These are phyloP conservation scores for Cryptophagus acutangulus DNA, from an alignment of 2,888 invertebrate genomes.

Conservation along the genomic window DNA sequence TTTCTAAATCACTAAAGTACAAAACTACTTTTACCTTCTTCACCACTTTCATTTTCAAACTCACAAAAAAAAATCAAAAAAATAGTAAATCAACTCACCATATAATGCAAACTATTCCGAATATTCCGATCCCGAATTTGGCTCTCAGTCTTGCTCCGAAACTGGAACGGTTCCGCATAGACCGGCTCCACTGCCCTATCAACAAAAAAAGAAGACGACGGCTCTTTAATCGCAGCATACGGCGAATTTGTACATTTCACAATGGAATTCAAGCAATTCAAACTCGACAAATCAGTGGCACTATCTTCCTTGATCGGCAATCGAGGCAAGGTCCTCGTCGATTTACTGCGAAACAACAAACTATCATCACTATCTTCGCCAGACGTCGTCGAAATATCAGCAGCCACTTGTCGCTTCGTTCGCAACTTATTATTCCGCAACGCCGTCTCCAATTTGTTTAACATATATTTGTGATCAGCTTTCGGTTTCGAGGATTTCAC, in stretches of 20 bases:
- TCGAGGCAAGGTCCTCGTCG: conserved; percentile 28
- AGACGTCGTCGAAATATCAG: conserved; percentile 34
- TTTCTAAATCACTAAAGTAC: too few species aligned
- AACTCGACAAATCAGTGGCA: conserved; percentile 24
- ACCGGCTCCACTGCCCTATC: conserved; percentile 52
- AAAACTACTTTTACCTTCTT: too few species aligned
- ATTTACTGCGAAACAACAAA: conserved; percentile 34
- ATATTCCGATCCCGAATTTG: conserved; percentile 27
- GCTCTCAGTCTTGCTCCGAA: conserved; percentile 25
- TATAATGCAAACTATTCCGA: conserved; percentile 48
- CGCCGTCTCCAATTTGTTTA: conserved; percentile 60
- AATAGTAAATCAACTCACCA: conserved; percentile 44
- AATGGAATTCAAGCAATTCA: conserved; percentile 45
- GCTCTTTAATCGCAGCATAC: conserved; percentile 41
- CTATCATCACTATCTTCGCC: conserved; percentile 43
- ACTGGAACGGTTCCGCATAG: conserved; percentile 57
- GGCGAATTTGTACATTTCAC: conserved; percentile 37
- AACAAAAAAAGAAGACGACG: conserved; percentile 42
- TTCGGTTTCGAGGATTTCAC: conserved; percentile 19
- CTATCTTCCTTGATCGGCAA: too few species aligned
- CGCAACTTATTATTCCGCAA: conserved; percentile 50
- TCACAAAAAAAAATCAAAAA: conserved; percentile 11
- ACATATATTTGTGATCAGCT: conserved; percentile 58
- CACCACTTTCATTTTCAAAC: neutral
- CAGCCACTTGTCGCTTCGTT: conserved; percentile 30